Evolutionary conservation across 2,888 invertebrate genomes (phyloP), one percentile per base, ranked within the genome.

Genomic region (Meliscaeva auricollis): DNA sequence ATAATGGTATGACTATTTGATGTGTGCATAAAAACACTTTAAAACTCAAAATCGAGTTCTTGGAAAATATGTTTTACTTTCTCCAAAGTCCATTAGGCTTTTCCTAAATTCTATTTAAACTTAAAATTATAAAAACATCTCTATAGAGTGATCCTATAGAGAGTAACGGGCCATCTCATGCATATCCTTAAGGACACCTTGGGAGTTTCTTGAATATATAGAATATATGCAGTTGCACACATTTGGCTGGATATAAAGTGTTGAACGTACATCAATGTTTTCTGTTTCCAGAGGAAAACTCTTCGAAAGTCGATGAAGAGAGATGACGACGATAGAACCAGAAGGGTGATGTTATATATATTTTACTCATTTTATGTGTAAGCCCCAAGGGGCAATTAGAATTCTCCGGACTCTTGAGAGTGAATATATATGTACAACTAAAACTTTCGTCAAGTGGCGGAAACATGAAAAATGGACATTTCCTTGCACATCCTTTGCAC

Each of bases 381-480:
- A 68, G 80, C 76, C 85, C 76, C 80, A 85, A 85, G 85, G 75
- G 85, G 80, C 85, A 85, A 85, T 85, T 85, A 85, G 85, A 81
- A 85, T 54, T 85, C 85, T 81, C 76, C 76, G 80, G 84, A 76
- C 80, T 68, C 69, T 64, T 32, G 46, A 32, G 48, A 26, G 68
- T 35, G 72, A 44, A 44, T n/a, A 52, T 15, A 56, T 38, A 35
- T 2, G 35, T 79, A 85, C 76, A 72, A 76, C 81, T 81, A 85
- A 76, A 85, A 85, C 76, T 81, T 85, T 85, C 76, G 76, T 73
- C 85, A 85, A 85, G 85, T 81, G 85, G 80, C 76, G 85, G 85
- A 85, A 85, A 85, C 85, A 85, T 85, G 85, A 85, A 85, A 85
- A 85, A 85, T 85, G 85, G 85, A 81, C 85, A 81, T 85, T 85